Base-by-base conservation (phyloP, 2,113 vertebrate genomes). In the Carollia perspicillata region DNA sequence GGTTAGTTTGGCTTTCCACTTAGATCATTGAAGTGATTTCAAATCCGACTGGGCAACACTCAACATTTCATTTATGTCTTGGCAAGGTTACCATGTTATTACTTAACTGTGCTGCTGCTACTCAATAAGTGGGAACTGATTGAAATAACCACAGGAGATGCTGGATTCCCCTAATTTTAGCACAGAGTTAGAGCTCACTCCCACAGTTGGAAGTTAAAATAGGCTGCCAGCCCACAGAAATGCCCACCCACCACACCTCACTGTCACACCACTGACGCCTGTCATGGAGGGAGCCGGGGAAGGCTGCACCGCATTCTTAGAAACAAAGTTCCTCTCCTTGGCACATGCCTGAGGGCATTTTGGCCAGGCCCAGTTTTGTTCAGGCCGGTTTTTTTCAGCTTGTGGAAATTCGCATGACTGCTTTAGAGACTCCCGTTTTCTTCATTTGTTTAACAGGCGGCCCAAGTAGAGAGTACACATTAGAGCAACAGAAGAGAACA, bases 101-200 rank as follows among this genome's bases (percentile, higher is more conserved):
- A 97, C 97, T 97, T 97, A 97, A 97, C 97, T 96, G 89, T 93
- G 95, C 97, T 68, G 95, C 97, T 94, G 94, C 96, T 96, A 91
- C 96, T 96, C 97, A 97, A 97, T 97, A 97, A 97, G 95, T 97
- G 89, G 96, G 93, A 97, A 95, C 97, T 97, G 97, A 97, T 97
- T 95, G 97, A 97, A 97, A 96, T 97, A 97, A 97, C 97, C 97
- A 97, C 97, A 95, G 97, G 97, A 97, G 96, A 96, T 96, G 74
- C 96, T 96, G 94, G 96, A 96, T 96, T 96, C 93, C 95, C 97
- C 95, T 97, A 97, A 97, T 97, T 97, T 97, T 97, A 97, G 97
- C 97, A 94, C 95, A 93, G 85, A 97, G 94, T 97, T 97, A 97
- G 96, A 97, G 97, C 97, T 97, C 93, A 96, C 97, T 97, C 97